These are phyloP conservation scores for Ornithoptera alexandrae DNA, from an alignment of 2,888 invertebrate genomes.

Conservation along the genomic window DNA sequence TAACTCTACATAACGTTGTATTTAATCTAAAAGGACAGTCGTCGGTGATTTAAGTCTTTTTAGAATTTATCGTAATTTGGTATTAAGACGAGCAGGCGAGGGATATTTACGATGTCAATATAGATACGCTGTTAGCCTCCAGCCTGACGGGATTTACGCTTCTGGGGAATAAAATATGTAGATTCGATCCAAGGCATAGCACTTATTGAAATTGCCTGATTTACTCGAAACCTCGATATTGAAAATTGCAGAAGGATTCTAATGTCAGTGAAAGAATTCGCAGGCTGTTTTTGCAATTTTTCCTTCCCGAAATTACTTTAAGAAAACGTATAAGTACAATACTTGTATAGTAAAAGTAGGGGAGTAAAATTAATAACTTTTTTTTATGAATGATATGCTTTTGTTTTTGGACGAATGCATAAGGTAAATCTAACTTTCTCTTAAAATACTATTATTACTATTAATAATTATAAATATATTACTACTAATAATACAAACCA, in stretches of 20 bases:
- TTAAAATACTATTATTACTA: too few species aligned
- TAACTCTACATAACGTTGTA: background rate
- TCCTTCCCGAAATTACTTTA: too few species aligned
- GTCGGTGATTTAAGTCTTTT: constrained; percentile 27
- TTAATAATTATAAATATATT: too few species aligned
- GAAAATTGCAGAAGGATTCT: constrained; percentile 41
- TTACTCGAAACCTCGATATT: constrained; percentile 65
- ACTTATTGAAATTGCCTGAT: constrained; percentile 78
- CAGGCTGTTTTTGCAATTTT: too few species aligned
- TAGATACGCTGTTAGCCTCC: constrained; percentile 49
- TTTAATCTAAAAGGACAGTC: background rate
- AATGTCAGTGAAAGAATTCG: constrained; percentile 15
- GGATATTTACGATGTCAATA: constrained; percentile 69
- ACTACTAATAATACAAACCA: too few species aligned
- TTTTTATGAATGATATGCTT: too few species aligned
- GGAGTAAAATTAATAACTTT: too few species aligned
- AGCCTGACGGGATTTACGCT: constrained; percentile 55
- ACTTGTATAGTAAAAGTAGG: too few species aligned
- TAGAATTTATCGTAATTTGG: constrained; percentile 47
- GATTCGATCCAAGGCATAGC: constrained; percentile 63
- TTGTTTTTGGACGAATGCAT: too few species aligned
- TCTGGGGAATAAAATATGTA: constrained; percentile 68
- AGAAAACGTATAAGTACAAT: too few species aligned
- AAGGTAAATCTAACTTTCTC: too few species aligned
- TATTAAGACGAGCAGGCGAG: constrained; percentile 41